These are phyloP conservation scores for Pyrocephalus nanus DNA, from an alignment of 2,797 vertebrate species.

Conservation along the genomic window DNA sequence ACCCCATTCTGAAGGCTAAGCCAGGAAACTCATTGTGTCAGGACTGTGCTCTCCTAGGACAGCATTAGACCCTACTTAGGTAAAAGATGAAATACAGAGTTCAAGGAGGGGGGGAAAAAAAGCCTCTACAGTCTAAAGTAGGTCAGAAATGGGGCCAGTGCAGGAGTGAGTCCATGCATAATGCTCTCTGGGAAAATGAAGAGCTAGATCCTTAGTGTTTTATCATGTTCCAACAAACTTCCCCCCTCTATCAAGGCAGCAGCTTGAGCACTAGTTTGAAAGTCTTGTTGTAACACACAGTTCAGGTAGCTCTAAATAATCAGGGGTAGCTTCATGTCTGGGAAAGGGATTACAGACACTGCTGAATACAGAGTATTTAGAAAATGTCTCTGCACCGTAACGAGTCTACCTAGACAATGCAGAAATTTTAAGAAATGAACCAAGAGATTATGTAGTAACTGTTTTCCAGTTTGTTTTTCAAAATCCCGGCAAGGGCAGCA, in stretches of 20 bases:
- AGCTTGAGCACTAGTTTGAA: neutral
- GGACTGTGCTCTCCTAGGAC: neutral
- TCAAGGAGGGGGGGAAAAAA: rapidly evolving
- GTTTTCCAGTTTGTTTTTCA: neutral
- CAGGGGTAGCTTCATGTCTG: neutral
- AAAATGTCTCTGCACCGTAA: neutral
- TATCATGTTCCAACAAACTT: neutral
- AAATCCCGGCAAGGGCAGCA: neutral
- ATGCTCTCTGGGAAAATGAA: neutral
- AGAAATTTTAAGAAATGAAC: neutral
- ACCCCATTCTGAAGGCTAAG: neutral
- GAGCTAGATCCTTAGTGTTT: neutral
- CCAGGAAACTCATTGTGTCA: neutral
- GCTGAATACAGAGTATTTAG: neutral
- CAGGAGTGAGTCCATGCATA: neutral
- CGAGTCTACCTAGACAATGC: neutral
- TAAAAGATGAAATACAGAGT: neutral
- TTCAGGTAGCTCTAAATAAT: neutral
- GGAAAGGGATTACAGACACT: neutral
- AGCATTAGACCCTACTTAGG: rapidly evolving
- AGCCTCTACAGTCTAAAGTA: neutral
- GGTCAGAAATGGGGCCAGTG: neutral
- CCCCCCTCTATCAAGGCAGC: neutral
- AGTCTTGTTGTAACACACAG: neutral
- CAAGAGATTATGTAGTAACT: neutral